Evolutionary conservation across 2,113 vertebrate species (phyloP).

Genomic region (Anarhynchus alexandrinus): DNA sequence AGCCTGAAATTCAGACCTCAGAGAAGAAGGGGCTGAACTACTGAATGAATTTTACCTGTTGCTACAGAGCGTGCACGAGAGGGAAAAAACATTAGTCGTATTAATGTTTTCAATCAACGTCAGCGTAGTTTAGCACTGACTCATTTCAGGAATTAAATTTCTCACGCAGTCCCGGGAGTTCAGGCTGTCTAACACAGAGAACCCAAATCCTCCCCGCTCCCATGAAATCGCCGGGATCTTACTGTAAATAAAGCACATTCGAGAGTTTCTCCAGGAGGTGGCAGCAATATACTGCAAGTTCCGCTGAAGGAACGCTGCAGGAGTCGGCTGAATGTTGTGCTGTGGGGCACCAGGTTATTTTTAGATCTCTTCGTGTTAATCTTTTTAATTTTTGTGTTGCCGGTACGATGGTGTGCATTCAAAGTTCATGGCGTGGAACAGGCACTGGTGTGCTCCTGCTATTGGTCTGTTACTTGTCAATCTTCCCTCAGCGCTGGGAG

Average conservation of each 20-base stretch:
- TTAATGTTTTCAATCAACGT: background rate
- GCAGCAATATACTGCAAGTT: constrained; percentile 62
- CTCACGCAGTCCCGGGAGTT: background rate
- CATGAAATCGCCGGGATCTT: background rate
- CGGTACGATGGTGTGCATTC: constrained; percentile 7
- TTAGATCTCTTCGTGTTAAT: constrained; percentile 47
- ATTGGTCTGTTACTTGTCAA: constrained; percentile 63
- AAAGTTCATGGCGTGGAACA: constrained; percentile 45
- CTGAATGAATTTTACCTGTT: background rate
- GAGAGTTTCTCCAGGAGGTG: constrained; percentile 67
- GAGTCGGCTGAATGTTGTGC: background rate
- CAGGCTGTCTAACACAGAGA: background rate
- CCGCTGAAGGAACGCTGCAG: background rate
- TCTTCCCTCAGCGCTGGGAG: constrained; percentile 35
- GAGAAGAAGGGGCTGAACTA: background rate
- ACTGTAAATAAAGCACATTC: background rate
- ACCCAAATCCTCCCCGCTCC: background rate
- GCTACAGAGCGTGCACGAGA: background rate
- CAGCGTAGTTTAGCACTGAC: background rate
- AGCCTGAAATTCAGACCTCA: background rate
- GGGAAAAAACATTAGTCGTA: background rate
- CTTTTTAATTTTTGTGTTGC: constrained; percentile 37
- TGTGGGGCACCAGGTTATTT: constrained; percentile 32
- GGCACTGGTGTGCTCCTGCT: constrained; percentile 44
- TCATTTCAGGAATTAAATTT: background rate